Base-by-base conservation (phyloP, 1,140 invertebrate genomes). In the Venturia canescens region DNA sequence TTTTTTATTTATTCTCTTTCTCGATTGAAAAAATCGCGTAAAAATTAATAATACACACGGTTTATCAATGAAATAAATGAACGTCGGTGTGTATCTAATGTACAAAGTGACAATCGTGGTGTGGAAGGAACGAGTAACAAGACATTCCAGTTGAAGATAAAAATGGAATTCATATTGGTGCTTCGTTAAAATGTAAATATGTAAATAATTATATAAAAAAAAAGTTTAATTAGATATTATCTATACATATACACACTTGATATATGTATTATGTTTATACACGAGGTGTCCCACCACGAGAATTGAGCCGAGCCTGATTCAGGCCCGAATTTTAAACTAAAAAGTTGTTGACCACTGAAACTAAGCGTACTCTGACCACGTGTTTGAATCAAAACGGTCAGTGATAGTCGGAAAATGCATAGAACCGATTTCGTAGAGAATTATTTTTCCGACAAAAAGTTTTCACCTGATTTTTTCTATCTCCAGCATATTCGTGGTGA, bases 171-270 rank as follows among this genome's bases (percentile, higher is more conserved):
- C 29, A 31, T 34, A 72, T 72, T 1, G 66, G 67, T 77, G 72
- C 66, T 79, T 74, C 26, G 13, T 23, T 63, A 70, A 57, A 31
- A 63, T 82, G 81, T 82, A 79, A 75, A 82, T 82, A 82, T 82
- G 81, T 82, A 82, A 82, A 82, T 82, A 82, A 29, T 60, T 26
- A n/a, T 29, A 44, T 21, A 53, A 74, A 57, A 26, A 57, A 26
- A 18, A 71, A 11, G 26, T 72, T 26, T 70, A 60, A 79, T 13
- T 57, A 71, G 57, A 26, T 67, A 27, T 79, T 6, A 44, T 11
- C 38, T 13, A 44, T 44, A 44, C 7, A 13, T 38, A 48, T 69
- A 48, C 57, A 63, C 15, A 11, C 31, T 16, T 76, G 29, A 76
- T 31, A 76, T 31, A 4, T 23, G 53, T 57, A 44, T 44, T 57